A percentile compares a stretch with the other conserved stretches of the same genome.
phyloP scores from a whole-genome alignment of 2,888 invertebrate species.

The Morinoia aosen region DNA sequence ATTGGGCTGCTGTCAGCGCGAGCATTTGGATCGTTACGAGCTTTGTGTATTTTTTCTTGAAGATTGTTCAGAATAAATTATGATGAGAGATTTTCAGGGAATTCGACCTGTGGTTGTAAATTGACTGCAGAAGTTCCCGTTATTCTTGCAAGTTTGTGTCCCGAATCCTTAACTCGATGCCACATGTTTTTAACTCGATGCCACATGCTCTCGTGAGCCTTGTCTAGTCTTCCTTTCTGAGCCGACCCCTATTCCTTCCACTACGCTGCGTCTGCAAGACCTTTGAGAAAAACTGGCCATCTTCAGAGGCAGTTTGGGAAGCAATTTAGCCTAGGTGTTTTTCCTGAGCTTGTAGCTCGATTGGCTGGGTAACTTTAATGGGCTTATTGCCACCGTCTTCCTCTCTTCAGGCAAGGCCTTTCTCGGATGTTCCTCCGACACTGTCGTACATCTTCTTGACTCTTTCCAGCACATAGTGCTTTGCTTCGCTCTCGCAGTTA shows the following conservation, averaged over 20 bases:
- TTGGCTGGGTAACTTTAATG: conserved; percentile 47
- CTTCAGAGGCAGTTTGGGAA: conserved; percentile 45
- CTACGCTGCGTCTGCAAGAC: background rate
- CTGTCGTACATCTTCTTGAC: background rate
- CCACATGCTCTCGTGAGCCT: background rate
- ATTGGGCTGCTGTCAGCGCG: background rate
- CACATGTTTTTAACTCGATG: background rate
- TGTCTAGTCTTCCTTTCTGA: background rate
- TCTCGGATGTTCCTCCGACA: conserved; percentile 14
- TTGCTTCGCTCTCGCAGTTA: background rate
- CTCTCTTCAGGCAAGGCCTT: background rate
- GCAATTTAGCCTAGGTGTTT: conserved; percentile 52
- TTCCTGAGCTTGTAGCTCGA: conserved; percentile 47
- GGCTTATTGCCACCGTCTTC: conserved; percentile 33
- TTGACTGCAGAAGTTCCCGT: background rate
- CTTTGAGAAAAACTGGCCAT: conserved; percentile 24
- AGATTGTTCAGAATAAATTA: background rate
- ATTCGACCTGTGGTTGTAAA: background rate
- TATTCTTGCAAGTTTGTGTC: background rate
- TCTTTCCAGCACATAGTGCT: background rate
- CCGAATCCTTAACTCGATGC: background rate
- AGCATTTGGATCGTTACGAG: background rate
- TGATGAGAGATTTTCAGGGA: background rate
- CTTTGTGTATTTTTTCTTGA: background rate
- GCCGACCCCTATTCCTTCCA: background rate